Evolutionary conservation across 2,797 vertebrate species (phyloP), one percentile per base, ranked within the genome.

Genomic region (Paramormyrops hopkinsi): DNA sequence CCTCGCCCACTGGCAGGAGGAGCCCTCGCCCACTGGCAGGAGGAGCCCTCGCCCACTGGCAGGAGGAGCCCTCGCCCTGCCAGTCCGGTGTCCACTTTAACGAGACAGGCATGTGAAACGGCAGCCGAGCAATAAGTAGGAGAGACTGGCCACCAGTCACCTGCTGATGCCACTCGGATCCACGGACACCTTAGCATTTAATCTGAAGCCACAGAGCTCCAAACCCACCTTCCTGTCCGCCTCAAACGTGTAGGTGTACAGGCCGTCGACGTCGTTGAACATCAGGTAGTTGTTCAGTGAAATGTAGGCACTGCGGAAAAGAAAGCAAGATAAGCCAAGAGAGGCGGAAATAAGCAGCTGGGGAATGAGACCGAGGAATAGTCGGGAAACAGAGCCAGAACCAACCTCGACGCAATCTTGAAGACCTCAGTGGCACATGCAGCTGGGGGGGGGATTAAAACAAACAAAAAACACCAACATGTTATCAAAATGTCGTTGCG

Each of bases 271-370:
- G 84, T 98, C 97, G 93, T 97, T 98, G 91, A 98, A 98, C 44
- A 98, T 96, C 96, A 98, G 94, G 93, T 98, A 98, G 93, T 98
- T 99, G 94, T 97, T 98, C 86, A 98, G 95, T 91, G 97, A 96
- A 94, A 97, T 94, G 86, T 97, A 98, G 73, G 97, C 96, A 92
- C 97, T 98, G 93, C 2, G 94, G 94, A 48, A 88, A 50, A 89
- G 14, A 56, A 5, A 85, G 29, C n/a, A 51, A 62, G 37, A 88
- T 2, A 82, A 0, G 37, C 86, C 2, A 84, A 86, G 54, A 87
- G 37, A 9, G 73, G 17, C 12, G 12, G 33, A 14, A 33, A 73
- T 6, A 14, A 73, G 29, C 29, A 37, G 65, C 29, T 33, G 9
- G 29, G 65, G 4, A 73, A 33, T 37, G 4, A 37, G 29, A 17